These are phyloP conservation scores for Podocnemis expansa DNA, from an alignment of 2,113 vertebrate species.

Conservation along the genomic window DNA sequence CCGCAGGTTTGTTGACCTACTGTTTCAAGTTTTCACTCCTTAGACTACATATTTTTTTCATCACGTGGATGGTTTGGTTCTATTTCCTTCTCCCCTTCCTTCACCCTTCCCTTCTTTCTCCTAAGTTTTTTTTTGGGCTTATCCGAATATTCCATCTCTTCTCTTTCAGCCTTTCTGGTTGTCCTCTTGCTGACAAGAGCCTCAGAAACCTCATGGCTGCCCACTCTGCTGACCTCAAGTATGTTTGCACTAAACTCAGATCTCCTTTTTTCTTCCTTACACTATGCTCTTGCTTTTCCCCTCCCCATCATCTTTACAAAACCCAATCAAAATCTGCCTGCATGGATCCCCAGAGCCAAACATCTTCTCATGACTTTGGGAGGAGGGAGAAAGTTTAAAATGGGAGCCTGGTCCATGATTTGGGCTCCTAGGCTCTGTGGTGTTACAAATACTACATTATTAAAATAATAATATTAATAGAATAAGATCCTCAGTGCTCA, in stretches of 20 bases:
- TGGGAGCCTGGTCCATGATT: not conserved
- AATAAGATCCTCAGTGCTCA: not conserved
- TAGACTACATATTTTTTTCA: conserved; percentile 34
- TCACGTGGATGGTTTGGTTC: conserved; percentile 72
- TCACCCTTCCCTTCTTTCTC: conserved; percentile 38
- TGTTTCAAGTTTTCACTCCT: conserved; percentile 6
- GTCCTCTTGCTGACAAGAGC: conserved; percentile 99
- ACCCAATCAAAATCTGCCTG: conserved; percentile 18
- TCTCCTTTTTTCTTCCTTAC: conserved; percentile 66
- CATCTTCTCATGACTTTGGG: rapidly evolving
- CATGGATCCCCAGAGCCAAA: not conserved
- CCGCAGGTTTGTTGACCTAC: conserved; percentile 87
- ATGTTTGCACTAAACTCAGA: conserved; percentile 89
- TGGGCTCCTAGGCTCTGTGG: not conserved
- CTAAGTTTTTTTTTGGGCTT: conserved; percentile 67
- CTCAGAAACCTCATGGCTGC: conserved; percentile 99
- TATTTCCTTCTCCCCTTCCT: conserved; percentile 67
- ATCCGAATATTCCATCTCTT: conserved; percentile 82
- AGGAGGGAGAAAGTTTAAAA: not conserved
- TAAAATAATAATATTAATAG: not conserved
- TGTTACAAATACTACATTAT: not conserved
- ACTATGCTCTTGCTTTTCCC: conserved; percentile 65
- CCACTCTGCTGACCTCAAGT: conserved; percentile 99
- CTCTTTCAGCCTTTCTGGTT: conserved; percentile 99
- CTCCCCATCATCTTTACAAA: conserved; percentile 53